Evolutionary conservation across 2,113 vertebrate genomes (phyloP).

Genomic region (Eonycteris spelaea): DNA sequence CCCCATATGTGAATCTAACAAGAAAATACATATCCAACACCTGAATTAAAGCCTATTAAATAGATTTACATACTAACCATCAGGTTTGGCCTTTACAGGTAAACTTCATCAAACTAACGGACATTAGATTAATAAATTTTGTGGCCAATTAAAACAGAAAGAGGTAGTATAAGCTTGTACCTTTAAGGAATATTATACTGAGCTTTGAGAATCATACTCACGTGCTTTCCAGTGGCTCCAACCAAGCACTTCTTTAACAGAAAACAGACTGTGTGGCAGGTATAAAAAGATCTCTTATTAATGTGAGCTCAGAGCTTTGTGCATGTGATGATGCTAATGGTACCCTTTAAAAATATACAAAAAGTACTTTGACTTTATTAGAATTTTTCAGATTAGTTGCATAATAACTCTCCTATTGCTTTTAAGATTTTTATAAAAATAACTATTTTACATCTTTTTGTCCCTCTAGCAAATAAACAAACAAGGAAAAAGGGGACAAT

Average conservation of each 20-base stretch:
- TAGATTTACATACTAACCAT: neutral
- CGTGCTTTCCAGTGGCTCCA: neutral
- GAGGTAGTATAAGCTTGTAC: neutral
- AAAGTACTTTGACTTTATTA: conserved; percentile 20
- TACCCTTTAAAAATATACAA: conserved; percentile 23
- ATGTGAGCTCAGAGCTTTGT: neutral
- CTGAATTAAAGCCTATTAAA: neutral
- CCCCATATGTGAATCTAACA: neutral
- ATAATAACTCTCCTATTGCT: conserved; percentile 38
- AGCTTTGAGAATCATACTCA: neutral
- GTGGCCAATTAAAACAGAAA: neutral
- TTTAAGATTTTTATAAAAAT: conserved; percentile 53
- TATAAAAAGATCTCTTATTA: neutral
- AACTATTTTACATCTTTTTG: conserved; percentile 32
- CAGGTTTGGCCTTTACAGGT: neutral
- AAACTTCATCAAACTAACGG: neutral
- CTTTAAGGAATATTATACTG: neutral
- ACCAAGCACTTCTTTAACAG: neutral
- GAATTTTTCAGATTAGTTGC: neutral
- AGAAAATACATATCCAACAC: neutral
- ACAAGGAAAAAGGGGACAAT: conserved; percentile 9
- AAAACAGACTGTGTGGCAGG: neutral
- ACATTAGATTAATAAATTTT: neutral
- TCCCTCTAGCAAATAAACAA: conserved; percentile 38
- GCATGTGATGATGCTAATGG: neutral